These are phyloP conservation scores for Anneissia japonica DNA, from an alignment of 35 echinoderm and acorn worm species.

Conservation along the genomic window DNA sequence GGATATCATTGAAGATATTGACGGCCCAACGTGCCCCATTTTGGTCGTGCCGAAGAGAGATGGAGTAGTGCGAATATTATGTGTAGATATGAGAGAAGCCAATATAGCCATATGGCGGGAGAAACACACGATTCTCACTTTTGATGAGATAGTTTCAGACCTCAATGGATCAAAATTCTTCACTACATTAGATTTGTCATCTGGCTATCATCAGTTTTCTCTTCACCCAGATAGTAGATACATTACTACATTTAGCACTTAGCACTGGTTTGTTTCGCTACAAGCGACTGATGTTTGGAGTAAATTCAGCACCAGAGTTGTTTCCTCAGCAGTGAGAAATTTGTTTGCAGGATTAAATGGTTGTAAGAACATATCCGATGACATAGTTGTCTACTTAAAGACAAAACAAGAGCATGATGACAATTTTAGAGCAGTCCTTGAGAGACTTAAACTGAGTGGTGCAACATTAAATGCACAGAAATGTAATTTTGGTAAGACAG, in stretches of 20 bases:
- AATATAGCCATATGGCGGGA: neutral
- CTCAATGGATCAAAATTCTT: constrained; percentile 12
- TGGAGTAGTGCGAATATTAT: constrained; percentile 10
- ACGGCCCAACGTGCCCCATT: constrained; percentile 16
- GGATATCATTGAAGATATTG: neutral
- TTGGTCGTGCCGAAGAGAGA: constrained; percentile 26
- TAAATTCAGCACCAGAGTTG: constrained; percentile 46
- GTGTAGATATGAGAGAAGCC: constrained; percentile 23
- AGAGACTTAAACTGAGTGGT: neutral
- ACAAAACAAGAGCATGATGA: constrained; percentile 22
- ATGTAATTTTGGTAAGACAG: neutral
- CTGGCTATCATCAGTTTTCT: constrained; percentile 21
- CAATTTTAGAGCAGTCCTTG: constrained; percentile 21
- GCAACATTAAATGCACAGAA: neutral
- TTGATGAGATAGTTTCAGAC: constrained; percentile 10
- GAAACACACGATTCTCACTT: constrained; percentile 8
- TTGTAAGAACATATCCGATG: constrained; percentile 49
- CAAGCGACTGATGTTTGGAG: constrained; percentile 52
- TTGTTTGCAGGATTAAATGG: constrained; percentile 30
- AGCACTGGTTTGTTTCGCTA: constrained; percentile 39
- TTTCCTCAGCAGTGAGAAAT: constrained; percentile 21
- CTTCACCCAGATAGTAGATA: neutral
- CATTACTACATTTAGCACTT: constrained; percentile 47
- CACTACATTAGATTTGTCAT: constrained; percentile 16
- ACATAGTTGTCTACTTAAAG: constrained; percentile 35